Evolutionary conservation across 23 tunicate genomes (phyloP), one percentile per base, ranked within the genome.

Genomic region (Phallusia fumigata): DNA sequence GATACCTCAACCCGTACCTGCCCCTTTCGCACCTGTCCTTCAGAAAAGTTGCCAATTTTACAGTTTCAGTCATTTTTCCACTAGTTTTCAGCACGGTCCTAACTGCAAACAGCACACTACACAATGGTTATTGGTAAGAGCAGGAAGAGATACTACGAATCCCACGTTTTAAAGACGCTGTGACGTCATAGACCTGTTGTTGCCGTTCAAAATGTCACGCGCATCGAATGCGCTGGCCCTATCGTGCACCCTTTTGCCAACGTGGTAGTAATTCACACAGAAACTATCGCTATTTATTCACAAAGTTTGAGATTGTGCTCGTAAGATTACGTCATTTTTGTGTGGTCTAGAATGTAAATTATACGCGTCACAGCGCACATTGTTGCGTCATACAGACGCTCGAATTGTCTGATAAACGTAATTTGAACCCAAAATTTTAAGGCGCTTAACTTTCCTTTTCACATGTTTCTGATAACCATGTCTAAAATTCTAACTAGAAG

Each of bases 21-120:
- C 91, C 91, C n/a, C 81, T 77, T n/a, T 80, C 97, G 34, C 97
- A 92, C 80, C 97, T 84, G 53, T 85, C 89, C 30, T 88, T 80
- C 44, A 92, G 74, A 87, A 92, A 92, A 24, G 65, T 79, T 10
- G 97, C 97, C 86, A 92, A 65, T n/a, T 89, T 84, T 32, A 80
- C 80, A 18, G 89, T 83, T 40, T 91, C 96, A 33, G 82, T 74
- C 89, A 85, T 85, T 13, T 8, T 58, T 22, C 13, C 11, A 24
- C 28, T 1, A 58, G 26, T 58, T 58, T 24, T 40, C 10, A 40
- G 10, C 10, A 5, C 47, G 47, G 8, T 40, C 10, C 8, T 40
- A 6, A 21, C 28, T 24, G 69, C 26, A 58, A 58, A 13, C 69
- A 58, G 13, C 26, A 13, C 28, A 58, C 69, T 24, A 8, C 16